Evolutionary conservation across 2,888 invertebrate genomes (phyloP).

Genomic region (Hirtodrosophila alboralis): DNA sequence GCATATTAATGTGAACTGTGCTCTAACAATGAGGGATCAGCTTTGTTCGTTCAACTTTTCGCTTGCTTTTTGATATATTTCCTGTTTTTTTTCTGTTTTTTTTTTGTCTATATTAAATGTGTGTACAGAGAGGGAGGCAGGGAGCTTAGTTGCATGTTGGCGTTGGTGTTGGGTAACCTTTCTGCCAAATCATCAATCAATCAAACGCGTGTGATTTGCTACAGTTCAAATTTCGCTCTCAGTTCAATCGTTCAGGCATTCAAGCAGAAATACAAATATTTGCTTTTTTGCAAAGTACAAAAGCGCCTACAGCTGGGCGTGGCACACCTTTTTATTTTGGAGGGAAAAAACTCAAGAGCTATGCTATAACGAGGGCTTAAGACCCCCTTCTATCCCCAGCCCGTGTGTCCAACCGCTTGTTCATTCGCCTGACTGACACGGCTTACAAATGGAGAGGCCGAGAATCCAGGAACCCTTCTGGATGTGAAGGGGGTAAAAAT

Average conservation of each 20-base stretch:
- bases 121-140: constrained; percentile 6
- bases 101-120: constrained; percentile 59
- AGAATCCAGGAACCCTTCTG: constrained; percentile 1
- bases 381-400: constrained; percentile 29
- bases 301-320: constrained; percentile 33
- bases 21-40: constrained; percentile 31
- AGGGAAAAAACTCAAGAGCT: constrained; percentile 25
- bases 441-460: constrained; percentile 68
- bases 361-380: constrained; percentile 53
- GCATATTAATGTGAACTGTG: constrained; percentile 71
- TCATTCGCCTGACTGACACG: constrained; percentile 63
- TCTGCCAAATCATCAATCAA: constrained; percentile 76
- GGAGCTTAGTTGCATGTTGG: not conserved
- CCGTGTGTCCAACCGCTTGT: constrained; percentile 25
- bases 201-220: constrained; percentile 76
- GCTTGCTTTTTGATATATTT: constrained; percentile 35
- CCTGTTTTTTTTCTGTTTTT: constrained; percentile 12
- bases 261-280: constrained; percentile 77
- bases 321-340: constrained; percentile 35
- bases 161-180: constrained; percentile 20
- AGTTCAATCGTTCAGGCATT: constrained; percentile 75
- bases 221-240: constrained; percentile 75
- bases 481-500: constrained; percentile 55
- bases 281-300: constrained; percentile 67
- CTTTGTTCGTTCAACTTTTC: constrained; percentile 28